Evolutionary conservation across 2,113 vertebrate genomes (phyloP).

Genomic region (Oenanthe oenanthe): DNA sequence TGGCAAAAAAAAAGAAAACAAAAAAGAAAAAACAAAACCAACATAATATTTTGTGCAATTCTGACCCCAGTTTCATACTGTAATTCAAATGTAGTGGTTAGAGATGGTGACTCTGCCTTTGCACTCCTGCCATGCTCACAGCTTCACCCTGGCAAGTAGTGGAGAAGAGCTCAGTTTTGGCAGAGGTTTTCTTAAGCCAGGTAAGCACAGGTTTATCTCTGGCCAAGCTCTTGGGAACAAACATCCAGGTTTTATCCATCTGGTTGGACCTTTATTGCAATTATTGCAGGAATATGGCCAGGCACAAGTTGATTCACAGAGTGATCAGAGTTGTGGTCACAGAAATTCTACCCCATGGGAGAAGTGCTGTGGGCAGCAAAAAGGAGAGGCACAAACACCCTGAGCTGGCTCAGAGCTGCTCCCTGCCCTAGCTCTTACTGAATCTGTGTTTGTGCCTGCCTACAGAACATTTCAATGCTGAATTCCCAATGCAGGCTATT

Average conservation of each 20-base stretch:
- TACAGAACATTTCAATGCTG: neutral
- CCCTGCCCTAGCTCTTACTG: neutral
- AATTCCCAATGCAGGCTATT: neutral
- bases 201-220: neutral
- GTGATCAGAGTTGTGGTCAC: neutral
- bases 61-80: neutral
- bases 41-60: neutral
- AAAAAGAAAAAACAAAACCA: neutral
- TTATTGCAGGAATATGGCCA: neutral
- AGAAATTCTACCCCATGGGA: neutral
- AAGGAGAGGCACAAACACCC: neutral
- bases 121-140: neutral
- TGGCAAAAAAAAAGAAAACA: neutral
- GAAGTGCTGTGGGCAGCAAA: neutral
- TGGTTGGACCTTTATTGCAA: neutral
- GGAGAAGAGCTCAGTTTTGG: neutral
- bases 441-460: neutral
- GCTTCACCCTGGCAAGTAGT: neutral
- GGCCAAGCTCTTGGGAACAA: neutral
- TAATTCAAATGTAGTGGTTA: neutral
- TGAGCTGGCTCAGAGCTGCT: neutral
- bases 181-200: neutral
- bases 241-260: neutral
- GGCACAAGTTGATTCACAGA: neutral
- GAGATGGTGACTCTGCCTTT: neutral